Conservation (phyloP, 2,888 invertebrate genomes). For the Heliconius erato region DNA sequence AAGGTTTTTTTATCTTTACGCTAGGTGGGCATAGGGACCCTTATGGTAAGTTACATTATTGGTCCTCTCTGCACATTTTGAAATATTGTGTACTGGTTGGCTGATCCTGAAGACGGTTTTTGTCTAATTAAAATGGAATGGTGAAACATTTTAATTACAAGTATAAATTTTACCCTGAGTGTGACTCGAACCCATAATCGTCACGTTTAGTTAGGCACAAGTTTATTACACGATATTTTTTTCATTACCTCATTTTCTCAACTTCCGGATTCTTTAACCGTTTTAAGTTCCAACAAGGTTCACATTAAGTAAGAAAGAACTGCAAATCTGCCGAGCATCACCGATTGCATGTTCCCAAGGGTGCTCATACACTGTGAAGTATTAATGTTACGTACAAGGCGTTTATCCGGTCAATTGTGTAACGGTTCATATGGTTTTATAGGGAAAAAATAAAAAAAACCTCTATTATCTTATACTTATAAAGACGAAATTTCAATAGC, state of each 20-base stretch:
- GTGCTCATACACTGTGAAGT: conserved; percentile 43
- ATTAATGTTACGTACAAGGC: conserved; percentile 39
- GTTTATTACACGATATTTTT: not conserved
- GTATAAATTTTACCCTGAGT: not conserved
- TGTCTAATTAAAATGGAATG: conserved; percentile 7
- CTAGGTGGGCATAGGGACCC: not conserved
- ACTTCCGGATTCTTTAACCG: conserved; percentile 15
- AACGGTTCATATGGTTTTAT: conserved; percentile 33
- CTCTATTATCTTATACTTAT: not conserved
- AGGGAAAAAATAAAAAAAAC: not conserved
- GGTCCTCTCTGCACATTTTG: not conserved
- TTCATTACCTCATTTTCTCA: not conserved
- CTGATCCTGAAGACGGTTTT: not conserved
- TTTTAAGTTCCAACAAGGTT: conserved; percentile 8
- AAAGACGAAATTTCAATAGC: conserved; percentile 1
- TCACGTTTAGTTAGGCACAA: conserved; percentile 14
- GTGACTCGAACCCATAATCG: not conserved
- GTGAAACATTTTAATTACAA: not conserved
- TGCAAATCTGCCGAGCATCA: conserved; percentile 24
- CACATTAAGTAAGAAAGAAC: conserved; percentile 13
- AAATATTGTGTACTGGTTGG: conserved; percentile 3
- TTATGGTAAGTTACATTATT: not conserved
- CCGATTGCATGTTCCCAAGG: conserved; percentile 36
- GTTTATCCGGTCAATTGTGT: conserved; percentile 40
- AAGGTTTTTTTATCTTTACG: not conserved